Conservation (phyloP, 2,797 vertebrate species). For the Sebastes vulpes region DNA sequence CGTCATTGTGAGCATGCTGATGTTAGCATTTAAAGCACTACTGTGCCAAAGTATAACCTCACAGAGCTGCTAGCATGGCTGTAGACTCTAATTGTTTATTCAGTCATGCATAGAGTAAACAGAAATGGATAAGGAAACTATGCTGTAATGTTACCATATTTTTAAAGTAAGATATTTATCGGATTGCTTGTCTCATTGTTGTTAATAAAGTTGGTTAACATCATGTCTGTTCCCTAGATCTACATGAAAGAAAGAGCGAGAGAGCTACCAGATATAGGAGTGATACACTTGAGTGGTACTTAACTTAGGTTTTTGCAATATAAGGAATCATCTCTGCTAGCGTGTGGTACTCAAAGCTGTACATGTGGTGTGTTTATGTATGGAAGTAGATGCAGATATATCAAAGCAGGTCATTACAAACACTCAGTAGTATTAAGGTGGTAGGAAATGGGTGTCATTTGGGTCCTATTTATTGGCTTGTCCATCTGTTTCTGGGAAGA, state of each 20-base stretch:
- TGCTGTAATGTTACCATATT: not conserved
- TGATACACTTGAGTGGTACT: not conserved
- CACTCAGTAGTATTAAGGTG: not conserved
- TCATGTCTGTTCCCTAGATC: not conserved
- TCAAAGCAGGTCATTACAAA: conserved; percentile 8
- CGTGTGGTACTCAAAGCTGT: not conserved
- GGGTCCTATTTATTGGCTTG: conserved; percentile 13
- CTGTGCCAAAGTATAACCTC: not conserved
- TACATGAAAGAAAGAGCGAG: not conserved
- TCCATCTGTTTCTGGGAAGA: conserved; percentile 50
- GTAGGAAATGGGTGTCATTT: conserved; percentile 8
- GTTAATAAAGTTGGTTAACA: not conserved
- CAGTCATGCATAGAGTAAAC: not conserved
- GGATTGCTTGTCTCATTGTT: not conserved
- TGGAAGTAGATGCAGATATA: conserved; percentile 41
- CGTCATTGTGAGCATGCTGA: not conserved
- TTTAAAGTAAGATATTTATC: not conserved
- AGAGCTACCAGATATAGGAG: not conserved
- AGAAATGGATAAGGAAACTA: not conserved
- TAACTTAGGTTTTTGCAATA: not conserved
- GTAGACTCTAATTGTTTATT: not conserved
- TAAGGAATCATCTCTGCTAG: not conserved
- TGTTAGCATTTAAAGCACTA: not conserved
- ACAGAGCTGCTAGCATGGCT: not conserved
- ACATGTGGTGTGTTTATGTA: not conserved